Evolutionary conservation across 2,113 vertebrate genomes (phyloP).

Genomic region (Petroica traversi): DNA sequence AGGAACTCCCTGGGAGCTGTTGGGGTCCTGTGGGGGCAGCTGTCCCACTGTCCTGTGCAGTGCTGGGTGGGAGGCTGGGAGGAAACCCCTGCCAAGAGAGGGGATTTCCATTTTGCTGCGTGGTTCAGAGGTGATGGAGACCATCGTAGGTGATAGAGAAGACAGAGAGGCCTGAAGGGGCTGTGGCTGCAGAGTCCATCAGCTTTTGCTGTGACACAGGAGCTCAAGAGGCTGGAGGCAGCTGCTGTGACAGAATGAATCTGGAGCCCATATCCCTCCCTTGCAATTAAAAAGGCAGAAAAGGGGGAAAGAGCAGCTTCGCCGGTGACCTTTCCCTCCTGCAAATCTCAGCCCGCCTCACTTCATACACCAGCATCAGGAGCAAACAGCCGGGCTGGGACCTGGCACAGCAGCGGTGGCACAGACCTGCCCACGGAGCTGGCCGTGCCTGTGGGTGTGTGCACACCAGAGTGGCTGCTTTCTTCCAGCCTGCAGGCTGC

Average conservation of each 20-base stretch:
- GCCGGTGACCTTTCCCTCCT: slow-evolving; percentile 5
- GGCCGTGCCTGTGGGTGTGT: neutral
- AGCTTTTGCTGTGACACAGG: neutral
- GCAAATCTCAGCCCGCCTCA: neutral
- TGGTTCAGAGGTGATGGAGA: neutral
- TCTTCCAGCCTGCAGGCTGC: slow-evolving; percentile 77
- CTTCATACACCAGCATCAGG: neutral
- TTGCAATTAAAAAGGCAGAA: slow-evolving; percentile 7
- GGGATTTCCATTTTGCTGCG: neutral
- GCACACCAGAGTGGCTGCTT: slow-evolving; percentile 40
- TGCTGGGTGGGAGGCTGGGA: neutral
- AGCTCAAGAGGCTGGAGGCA: neutral
- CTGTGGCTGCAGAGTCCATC: neutral
- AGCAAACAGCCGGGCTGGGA: slow-evolving; percentile 34
- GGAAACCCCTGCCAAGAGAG: neutral
- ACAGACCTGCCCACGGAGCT: neutral
- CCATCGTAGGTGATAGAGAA: neutral
- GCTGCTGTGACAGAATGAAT: neutral
- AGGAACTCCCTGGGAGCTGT: neutral
- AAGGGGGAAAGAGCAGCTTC: neutral
- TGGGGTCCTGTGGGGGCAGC: neutral
- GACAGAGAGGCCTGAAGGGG: neutral
- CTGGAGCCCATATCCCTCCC: neutral
- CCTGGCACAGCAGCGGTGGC: neutral
- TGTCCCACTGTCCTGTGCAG: neutral